Base-by-base conservation (phyloP, 1,140 invertebrate genomes). In the Heliconius hermathena region DNA sequence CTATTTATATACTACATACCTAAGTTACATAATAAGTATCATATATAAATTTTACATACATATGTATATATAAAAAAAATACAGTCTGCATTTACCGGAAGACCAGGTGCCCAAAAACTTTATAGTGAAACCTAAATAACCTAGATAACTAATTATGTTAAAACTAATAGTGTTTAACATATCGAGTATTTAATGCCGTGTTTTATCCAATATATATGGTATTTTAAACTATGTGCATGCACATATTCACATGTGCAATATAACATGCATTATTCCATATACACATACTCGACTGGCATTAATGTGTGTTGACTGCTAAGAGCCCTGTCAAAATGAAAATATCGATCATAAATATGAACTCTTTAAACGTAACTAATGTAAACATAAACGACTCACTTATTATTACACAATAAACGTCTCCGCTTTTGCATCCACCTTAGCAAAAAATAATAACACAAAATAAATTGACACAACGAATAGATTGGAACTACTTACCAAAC, bases 241-340 rank as follows among this genome's bases (percentile, higher is more conserved):
- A 90, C 90, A 89, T 90, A 85, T 84, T 89, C 3, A 66, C n/a
- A 57, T 66, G 91, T 93, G 91, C 90, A 79, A 90, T 84, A 83
- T 87, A 90, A 88, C 93, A 94, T 93, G 92, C 93, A 94, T 93
- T 93, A 93, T 90, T 87, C 89, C 83, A 83, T 92, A 88, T 90
- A 88, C 87, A 94, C 93, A 93, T 94, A 94, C 93, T 94, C 93
- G 93, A 94, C 91, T 93, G 93, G 93, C 92, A 94, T 92, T 94
- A 94, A 92, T 94, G 92, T 92, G 91, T 94, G 93, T 94, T 94
- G 92, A 94, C 93, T 94, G 93, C 93, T 94, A 94, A 94, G 91
- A 94, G 91, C 93, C 92, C 93, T 94, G 92, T 94, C 89, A 93
- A 93, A 94, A 93, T 88, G 85, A 93, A 93, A 94, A 92, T 82